These are phyloP conservation scores for Podabrus alpinus DNA, from an alignment of 2,888 invertebrate species.

Conservation along the genomic window DNA sequence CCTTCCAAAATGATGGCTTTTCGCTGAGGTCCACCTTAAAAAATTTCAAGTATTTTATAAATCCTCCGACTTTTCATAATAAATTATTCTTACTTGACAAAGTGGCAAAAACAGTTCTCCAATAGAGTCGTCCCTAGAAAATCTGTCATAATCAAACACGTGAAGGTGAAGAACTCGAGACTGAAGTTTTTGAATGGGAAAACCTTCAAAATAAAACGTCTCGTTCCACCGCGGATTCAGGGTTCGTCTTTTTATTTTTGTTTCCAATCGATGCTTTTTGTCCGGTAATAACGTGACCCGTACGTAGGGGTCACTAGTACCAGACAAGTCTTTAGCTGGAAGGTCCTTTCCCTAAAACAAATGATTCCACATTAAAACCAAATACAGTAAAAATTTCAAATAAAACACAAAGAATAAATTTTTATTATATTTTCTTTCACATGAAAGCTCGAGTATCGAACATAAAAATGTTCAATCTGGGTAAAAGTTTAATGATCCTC, in stretches of 20 bases:
- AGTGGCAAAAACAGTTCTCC: constrained; percentile 91
- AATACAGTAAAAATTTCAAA: background rate
- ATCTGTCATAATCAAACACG: constrained; percentile 93
- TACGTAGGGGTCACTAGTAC: constrained; percentile 91
- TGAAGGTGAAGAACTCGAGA: constrained; percentile 89
- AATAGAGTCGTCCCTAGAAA: constrained; percentile 91
- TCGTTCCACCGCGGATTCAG: constrained; percentile 93
- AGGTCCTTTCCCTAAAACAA: constrained; percentile 81
- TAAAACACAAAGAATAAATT: background rate
- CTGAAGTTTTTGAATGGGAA: constrained; percentile 90
- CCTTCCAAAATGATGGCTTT: constrained; percentile 94
- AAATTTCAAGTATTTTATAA: background rate
- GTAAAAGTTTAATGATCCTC: background rate
- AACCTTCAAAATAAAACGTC: constrained; percentile 93
- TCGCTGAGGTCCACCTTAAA: constrained; percentile 86
- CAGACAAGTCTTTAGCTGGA: constrained; percentile 91
- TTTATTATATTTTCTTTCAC: background rate
- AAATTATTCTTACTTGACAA: constrained; percentile 71
- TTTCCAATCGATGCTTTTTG: constrained; percentile 89
- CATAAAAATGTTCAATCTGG: background rate
- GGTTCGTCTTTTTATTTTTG: constrained; percentile 89
- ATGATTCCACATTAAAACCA: background rate
- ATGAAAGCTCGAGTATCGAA: background rate
- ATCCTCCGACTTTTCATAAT: background rate
- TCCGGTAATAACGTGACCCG: constrained; percentile 87